These are phyloP conservation scores for Hypomecis punctinalis DNA, from an alignment of 2,888 invertebrate genomes.

Conservation along the genomic window DNA sequence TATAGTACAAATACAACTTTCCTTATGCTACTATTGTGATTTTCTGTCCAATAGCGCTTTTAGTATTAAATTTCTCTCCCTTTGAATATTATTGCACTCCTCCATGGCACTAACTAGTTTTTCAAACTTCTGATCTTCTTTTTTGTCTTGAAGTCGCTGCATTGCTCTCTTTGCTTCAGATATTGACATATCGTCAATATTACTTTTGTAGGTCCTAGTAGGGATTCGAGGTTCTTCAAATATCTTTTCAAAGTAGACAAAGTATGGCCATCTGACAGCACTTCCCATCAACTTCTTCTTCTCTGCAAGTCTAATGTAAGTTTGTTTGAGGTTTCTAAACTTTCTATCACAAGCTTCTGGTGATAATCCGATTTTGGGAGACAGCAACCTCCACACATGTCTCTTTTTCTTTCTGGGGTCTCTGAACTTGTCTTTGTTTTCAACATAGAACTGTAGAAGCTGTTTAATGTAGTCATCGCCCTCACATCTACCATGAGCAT, in stretches of 20 bases:
- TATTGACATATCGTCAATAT: conserved; percentile 54
- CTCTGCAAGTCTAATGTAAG: conserved; percentile 68
- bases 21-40: conserved; percentile 27
- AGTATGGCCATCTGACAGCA: conserved; percentile 73
- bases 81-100: conserved; percentile 73
- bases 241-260: conserved; percentile 71
- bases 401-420: conserved; percentile 72
- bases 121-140: conserved; percentile 67
- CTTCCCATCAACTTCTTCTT: conserved; percentile 67
- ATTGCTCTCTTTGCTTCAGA: conserved; percentile 61
- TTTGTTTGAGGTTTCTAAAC: conserved; percentile 77
- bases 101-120: conserved; percentile 65
- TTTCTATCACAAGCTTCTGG: conserved; percentile 75
- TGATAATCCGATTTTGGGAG: conserved; percentile 63
- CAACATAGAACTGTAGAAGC: conserved; percentile 69
- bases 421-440: conserved; percentile 70
- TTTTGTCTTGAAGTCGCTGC: conserved; percentile 55
- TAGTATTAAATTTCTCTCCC: conserved; percentile 73
- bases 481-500: conserved; percentile 44
- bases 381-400: conserved; percentile 67
- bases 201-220: conserved; percentile 34
- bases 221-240: conserved; percentile 52
- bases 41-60: conserved; percentile 65
- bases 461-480: conserved; percentile 69
- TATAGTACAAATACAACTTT: no score